Conservation (phyloP, 2,797 vertebrate species). For the Sternotherus odoratus region DNA sequence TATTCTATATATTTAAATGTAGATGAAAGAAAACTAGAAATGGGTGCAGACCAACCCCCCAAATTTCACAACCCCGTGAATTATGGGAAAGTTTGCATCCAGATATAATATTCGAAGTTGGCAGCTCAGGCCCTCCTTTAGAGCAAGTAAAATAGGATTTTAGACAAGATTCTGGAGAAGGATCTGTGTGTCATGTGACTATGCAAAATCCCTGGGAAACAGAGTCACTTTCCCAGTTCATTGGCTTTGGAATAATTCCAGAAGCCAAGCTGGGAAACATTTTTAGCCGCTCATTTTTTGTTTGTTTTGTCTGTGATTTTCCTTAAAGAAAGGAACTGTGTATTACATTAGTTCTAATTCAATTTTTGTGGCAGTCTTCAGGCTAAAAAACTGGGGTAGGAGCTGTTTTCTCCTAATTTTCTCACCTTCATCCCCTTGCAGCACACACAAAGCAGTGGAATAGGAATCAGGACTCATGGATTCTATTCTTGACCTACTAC, state of each 20-base stretch:
- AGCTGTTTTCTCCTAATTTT: neutral
- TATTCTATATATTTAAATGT: neutral
- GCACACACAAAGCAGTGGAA: neutral
- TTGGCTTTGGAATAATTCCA: conserved; percentile 19
- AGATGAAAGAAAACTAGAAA: neutral
- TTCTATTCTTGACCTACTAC: neutral
- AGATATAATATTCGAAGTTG: conserved; percentile 43
- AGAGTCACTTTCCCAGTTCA: conserved; percentile 3
- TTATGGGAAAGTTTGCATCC: neutral
- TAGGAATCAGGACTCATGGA: neutral
- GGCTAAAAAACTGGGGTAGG: neutral
- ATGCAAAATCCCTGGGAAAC: conserved; percentile 28
- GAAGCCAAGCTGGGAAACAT: conserved; percentile 29
- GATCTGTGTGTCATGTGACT: conserved; percentile 2
- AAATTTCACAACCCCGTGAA: neutral
- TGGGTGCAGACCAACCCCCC: neutral
- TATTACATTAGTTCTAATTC: conserved; percentile 15
- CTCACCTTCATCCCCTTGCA: neutral
- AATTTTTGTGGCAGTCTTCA: neutral
- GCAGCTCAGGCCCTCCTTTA: neutral
- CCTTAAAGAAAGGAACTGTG: neutral
- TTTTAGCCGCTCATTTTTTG: conserved; percentile 27
- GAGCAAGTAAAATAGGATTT: conserved; percentile 14
- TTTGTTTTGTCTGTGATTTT: neutral
- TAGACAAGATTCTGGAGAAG: conserved; percentile 33